These are phyloP conservation scores for Microcebus ravelobensis DNA, from an alignment of 2,113 vertebrate species.

Conservation along the genomic window DNA sequence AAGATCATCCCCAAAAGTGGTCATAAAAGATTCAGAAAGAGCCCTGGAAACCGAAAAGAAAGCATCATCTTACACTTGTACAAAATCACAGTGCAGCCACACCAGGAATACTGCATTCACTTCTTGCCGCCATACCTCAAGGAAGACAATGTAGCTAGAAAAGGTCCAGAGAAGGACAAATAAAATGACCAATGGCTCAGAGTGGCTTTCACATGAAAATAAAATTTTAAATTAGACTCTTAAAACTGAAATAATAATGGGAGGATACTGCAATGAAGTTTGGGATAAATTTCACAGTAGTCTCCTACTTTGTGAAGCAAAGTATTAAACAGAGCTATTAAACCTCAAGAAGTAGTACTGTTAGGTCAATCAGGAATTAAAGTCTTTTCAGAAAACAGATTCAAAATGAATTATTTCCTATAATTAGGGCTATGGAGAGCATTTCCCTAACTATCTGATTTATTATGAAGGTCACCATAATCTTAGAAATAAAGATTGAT, in stretches of 20 bases:
- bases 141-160: conserved; percentile 45
- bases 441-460: conserved; percentile 30
- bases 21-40: conserved; percentile 25
- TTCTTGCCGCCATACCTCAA: conserved; percentile 49
- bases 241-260: conserved; percentile 6
- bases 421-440: not conserved
- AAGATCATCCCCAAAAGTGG: conserved; percentile 16
- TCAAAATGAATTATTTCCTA: conserved; percentile 40
- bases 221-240: conserved; percentile 41
- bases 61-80: conserved; percentile 52
- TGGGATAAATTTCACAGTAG: not conserved
- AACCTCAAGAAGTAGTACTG: not conserved
- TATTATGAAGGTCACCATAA: conserved; percentile 8
- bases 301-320: conserved; percentile 43
- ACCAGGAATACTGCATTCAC: conserved; percentile 47
- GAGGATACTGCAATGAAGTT: not conserved
- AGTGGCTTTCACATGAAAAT: conserved; percentile 42
- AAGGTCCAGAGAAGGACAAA: conserved; percentile 61
- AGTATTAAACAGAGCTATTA: conserved; percentile 23
- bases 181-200: conserved; percentile 12
- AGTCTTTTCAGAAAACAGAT: conserved; percentile 42
- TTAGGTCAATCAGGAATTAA: conserved; percentile 28
- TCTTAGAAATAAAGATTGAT: conserved; percentile 36
- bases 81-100: conserved; percentile 59
- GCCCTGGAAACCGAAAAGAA: conserved; percentile 41